Evolutionary conservation across 1,140 invertebrate genomes (phyloP).

Genomic region (Galleria mellonella): DNA sequence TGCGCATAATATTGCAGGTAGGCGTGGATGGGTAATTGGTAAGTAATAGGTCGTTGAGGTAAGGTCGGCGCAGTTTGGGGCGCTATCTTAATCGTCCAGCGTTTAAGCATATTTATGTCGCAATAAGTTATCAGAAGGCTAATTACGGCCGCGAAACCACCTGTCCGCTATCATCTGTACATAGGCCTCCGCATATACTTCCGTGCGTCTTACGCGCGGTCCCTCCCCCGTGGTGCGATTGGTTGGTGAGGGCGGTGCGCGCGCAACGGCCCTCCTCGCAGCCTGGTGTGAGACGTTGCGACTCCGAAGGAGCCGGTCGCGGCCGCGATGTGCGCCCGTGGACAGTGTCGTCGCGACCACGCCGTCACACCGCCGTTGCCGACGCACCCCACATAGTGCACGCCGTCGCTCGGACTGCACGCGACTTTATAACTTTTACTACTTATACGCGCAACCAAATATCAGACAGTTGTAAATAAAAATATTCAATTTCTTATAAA

Average conservation of each 20-base stretch:
- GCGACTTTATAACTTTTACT: constrained; percentile 14
- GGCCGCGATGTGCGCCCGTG: constrained; percentile 46
- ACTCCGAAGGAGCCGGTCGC: constrained; percentile 59
- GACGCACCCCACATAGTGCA: constrained; percentile 18
- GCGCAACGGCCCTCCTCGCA: constrained; percentile 63
- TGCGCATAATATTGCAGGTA: constrained; percentile 18
- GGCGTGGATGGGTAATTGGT: constrained; percentile 17
- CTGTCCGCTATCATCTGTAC: constrained; percentile 73
- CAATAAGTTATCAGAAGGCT: constrained; percentile 67
- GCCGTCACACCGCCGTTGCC: constrained; percentile 33
- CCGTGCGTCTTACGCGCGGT: constrained; percentile 66
- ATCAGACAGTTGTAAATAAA: constrained; percentile 9
- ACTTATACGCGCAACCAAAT: constrained; percentile 1
- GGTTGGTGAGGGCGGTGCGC: constrained; percentile 47
- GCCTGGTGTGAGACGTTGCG: constrained; percentile 41
- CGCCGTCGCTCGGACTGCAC: constrained; percentile 15
- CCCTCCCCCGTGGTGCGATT: constrained; percentile 60
- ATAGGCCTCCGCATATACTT: constrained; percentile 74
- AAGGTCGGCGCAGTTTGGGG: constrained; percentile 22
- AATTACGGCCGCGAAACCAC: constrained; percentile 71
- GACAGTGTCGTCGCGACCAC: constrained; percentile 55
- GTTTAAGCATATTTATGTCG: constrained; percentile 60
- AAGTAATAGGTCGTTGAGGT: constrained; percentile 13
- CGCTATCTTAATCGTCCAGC: constrained; percentile 58
- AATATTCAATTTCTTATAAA: not conserved